These are phyloP conservation scores for Oxygymnocypris stewartii DNA, from an alignment of 2,113 vertebrate genomes.

Conservation along the genomic window DNA sequence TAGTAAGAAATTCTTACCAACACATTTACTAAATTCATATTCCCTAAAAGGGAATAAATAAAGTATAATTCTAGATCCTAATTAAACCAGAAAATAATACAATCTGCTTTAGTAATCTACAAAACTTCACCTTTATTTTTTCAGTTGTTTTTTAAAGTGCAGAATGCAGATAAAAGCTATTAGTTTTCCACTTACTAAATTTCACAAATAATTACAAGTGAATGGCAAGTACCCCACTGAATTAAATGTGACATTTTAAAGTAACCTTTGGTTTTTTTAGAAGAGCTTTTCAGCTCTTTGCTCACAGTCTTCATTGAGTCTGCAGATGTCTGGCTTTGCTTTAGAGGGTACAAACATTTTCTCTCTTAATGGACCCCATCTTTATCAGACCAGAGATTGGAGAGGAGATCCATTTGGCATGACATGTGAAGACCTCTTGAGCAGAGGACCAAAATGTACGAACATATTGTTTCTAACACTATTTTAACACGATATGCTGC, in stretches of 20 bases:
- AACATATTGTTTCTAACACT: slow-evolving; percentile 40
- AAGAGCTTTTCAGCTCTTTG: background rate
- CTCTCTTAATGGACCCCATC: slow-evolving; percentile 32
- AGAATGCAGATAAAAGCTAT: no score
- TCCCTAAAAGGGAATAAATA: no score
- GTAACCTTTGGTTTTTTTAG: background rate
- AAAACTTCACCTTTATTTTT: no score
- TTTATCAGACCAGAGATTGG: slow-evolving; percentile 37
- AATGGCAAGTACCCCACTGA: background rate
- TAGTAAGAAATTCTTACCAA: background rate
- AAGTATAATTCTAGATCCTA: background rate
- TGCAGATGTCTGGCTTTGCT: slow-evolving; percentile 51
- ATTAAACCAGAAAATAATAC: background rate
- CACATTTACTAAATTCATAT: background rate
- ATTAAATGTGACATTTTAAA: background rate
- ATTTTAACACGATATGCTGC: slow-evolving; percentile 21
- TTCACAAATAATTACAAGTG: background rate
- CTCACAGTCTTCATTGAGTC: background rate
- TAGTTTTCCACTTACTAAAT: background rate
- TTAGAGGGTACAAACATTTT: slow-evolving; percentile 26
- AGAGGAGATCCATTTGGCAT: slow-evolving; percentile 44
- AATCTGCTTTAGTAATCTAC: no score
- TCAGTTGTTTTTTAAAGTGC: no score
- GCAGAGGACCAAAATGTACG: background rate
- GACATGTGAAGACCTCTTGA: slow-evolving; percentile 39